These are phyloP conservation scores for Graphium colonna DNA, from an alignment of 2,888 invertebrate species.

Conservation along the genomic window DNA sequence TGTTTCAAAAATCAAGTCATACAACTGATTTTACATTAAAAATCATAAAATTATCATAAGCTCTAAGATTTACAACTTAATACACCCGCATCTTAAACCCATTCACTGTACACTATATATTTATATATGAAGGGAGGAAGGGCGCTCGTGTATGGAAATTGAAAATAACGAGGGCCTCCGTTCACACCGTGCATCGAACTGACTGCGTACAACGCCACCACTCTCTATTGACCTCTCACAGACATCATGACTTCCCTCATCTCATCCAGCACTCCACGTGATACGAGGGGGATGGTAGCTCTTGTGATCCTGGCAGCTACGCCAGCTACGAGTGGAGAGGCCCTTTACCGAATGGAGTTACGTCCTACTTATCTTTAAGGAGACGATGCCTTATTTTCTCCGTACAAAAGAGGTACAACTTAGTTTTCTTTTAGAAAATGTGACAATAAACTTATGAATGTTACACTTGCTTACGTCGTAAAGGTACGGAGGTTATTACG, in stretches of 20 bases:
- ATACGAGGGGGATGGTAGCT: conserved; percentile 54
- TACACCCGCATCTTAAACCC: conserved; percentile 65
- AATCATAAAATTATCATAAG: conserved; percentile 49
- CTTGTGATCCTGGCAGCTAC: conserved; percentile 59
- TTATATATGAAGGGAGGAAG: conserved; percentile 48
- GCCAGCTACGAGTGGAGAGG: conserved; percentile 66
- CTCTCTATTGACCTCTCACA: conserved; percentile 54
- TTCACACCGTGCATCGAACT: conserved; percentile 73
- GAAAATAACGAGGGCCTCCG: conserved; percentile 77
- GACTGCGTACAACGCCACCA: conserved; percentile 61
- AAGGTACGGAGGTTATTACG: conserved; percentile 17
- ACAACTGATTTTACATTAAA: too few relatives aligned
- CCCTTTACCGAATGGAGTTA: conserved; percentile 77
- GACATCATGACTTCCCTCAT: conserved; percentile 57
- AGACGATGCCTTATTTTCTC: conserved; percentile 74
- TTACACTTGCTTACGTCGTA: conserved; percentile 20
- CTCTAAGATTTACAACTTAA: conserved; percentile 74
- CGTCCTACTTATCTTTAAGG: conserved; percentile 77
- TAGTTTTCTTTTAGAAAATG: conserved; percentile 59
- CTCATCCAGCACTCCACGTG: conserved; percentile 50
- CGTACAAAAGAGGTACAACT: conserved; percentile 58
- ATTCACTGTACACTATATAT: conserved; percentile 58
- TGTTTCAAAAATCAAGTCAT: too few relatives aligned
- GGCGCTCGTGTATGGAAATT: conserved; percentile 77
- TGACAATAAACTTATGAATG: conserved; percentile 49